Evolutionary conservation across 2,888 invertebrate species (phyloP), one percentile per base, ranked within the genome.

Genomic region (Thecocarcelia acutangulata): DNA sequence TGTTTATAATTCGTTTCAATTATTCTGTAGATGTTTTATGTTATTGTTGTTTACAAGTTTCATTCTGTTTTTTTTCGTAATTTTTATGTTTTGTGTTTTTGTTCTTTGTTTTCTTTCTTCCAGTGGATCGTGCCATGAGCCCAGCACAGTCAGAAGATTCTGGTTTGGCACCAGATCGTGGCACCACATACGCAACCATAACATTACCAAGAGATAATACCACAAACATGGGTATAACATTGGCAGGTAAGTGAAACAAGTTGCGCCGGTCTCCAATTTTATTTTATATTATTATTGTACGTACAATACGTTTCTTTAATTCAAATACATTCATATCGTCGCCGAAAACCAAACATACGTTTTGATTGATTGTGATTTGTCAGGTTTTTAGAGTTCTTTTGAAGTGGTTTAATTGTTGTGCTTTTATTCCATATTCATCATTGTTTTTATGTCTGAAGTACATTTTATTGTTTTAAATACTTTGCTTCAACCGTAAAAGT

Each of bases 131-230:
- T 61, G 91, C 91, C 70, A 91, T 91, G 90, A 91, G 91, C 85
- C 91, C 91, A 42, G 91, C 91, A 78, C 91, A 91, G 79, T 91
- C 91, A 3, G 91, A 91, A 85, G 91, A 91, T 84, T 90, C 90
- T 42, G 91, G 91, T 19, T 77, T 91, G 81, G 91, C 91, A 54
- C 90, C 91, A 63, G 91, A 91, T 84, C 88, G 91, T 13, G 90
- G 90, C 74, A 90, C 91, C 42, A 91, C 91, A 76, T 91, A 91
- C 85, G 90, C 91, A 63, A 91, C 91, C 56, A 90, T 91, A 72
- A 90, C 91, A 61, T 85, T 91, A 82, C 91, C 91, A 21, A 87
- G 91, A 68, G 89, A 89, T 80, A 91, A 88, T 85, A 88, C 90
- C 40, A 88, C 89, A 63, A 88, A 87, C 74, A 87, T 91, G 89